Evolutionary conservation across 23 tunicate species (phyloP).

Genomic region (Clavelina lepadiformis): DNA sequence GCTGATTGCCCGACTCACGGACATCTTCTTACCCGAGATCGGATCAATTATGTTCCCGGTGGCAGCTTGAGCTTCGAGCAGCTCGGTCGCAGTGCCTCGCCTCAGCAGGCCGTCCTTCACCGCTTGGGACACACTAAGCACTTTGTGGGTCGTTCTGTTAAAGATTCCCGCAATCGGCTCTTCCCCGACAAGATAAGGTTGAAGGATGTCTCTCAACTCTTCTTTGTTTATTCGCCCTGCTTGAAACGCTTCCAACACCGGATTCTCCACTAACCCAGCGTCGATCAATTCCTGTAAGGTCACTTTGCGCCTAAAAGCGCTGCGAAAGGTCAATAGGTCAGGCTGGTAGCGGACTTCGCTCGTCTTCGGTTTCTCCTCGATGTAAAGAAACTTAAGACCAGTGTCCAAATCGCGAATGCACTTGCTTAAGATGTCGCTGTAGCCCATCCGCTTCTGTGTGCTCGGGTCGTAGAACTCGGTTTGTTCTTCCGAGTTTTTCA

Average conservation of each 20-base stretch:
- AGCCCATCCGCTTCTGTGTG: slow-evolving; percentile 52
- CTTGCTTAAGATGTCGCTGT: slow-evolving; percentile 74
- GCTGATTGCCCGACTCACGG: slow-evolving; percentile 67
- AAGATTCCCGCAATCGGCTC: slow-evolving; percentile 76
- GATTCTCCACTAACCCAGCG: slow-evolving; percentile 54
- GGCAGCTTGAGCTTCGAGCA: slow-evolving; percentile 94
- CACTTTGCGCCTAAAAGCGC: slow-evolving; percentile 81
- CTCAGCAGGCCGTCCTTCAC: slow-evolving; percentile 59
- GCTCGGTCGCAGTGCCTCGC: slow-evolving; percentile 62
- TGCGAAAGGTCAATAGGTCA: slow-evolving; percentile 81
- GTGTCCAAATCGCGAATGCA: slow-evolving; percentile 89
- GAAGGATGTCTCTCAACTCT: slow-evolving; percentile 62
- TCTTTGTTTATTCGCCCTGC: slow-evolving; percentile 63
- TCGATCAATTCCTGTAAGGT: slow-evolving; percentile 72
- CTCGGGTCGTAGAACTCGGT: slow-evolving; percentile 71
- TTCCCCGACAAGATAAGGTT: slow-evolving; percentile 74
- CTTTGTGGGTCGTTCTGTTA: slow-evolving; percentile 63
- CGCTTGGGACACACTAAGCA: slow-evolving; percentile 69
- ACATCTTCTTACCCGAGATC: slow-evolving; percentile 72
- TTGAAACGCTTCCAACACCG: slow-evolving; percentile 44
- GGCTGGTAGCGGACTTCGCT: slow-evolving; percentile 54
- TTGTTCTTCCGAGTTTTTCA: slow-evolving; percentile 50
- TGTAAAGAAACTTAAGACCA: slow-evolving; percentile 80
- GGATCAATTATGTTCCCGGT: slow-evolving; percentile 91
- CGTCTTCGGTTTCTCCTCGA: slow-evolving; percentile 66